phyloP scores from a whole-genome alignment of 2,797 vertebrate species.

The Acipenser ruthenus region DNA sequence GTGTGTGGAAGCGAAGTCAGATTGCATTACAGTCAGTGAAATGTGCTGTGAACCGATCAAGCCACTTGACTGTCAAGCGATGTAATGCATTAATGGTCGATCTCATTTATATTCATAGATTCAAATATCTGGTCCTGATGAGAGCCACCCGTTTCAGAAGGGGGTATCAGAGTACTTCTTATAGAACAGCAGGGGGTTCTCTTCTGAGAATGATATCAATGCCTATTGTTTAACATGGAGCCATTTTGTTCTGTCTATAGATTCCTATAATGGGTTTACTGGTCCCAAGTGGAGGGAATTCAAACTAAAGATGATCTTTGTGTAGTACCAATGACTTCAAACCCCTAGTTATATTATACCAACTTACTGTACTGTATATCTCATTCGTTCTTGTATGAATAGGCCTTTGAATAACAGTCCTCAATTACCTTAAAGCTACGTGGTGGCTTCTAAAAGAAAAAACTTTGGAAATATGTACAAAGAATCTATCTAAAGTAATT shows the following conservation, averaged over 20 bases:
- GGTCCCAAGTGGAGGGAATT: too few relatives aligned
- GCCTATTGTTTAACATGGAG: neutral
- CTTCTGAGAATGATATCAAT: slow-evolving; percentile 13
- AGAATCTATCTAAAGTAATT: neutral
- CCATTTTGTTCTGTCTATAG: neutral
- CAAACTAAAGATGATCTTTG: too few relatives aligned
- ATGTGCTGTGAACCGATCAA: neutral
- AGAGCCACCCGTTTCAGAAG: slow-evolving; percentile 4
- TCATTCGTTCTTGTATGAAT: too few relatives aligned
- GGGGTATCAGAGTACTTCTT: neutral
- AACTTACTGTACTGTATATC: too few relatives aligned
- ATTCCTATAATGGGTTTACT: neutral
- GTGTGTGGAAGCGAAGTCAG: slow-evolving; percentile 1
- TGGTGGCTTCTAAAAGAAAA: too few relatives aligned
- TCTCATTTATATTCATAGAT: slow-evolving; percentile 13
- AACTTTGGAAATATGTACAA: too few relatives aligned
- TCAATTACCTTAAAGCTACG: too few relatives aligned
- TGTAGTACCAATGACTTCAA: too few relatives aligned
- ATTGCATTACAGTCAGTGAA: slow-evolving; percentile 4
- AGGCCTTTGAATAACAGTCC: too few relatives aligned
- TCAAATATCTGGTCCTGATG: slow-evolving; percentile 4
- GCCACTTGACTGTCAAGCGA: slow-evolving; percentile 3
- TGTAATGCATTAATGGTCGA: slow-evolving; percentile 10
- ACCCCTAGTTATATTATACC: too few relatives aligned
- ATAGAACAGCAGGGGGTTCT: neutral